Base-by-base conservation (phyloP, 2,797 vertebrate species). In the Salmo trutta region DNA sequence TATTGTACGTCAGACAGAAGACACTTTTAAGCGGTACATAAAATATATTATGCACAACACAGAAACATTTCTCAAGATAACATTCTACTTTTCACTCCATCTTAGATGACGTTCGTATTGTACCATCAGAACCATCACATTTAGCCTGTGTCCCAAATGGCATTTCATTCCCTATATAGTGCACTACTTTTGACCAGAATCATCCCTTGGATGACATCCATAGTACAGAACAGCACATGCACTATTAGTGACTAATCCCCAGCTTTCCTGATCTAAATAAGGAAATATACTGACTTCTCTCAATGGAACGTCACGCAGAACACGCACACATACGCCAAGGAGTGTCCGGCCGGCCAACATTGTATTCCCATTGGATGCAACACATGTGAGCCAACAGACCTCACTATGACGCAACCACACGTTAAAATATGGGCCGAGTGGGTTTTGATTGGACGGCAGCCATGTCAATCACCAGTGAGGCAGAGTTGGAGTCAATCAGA, bases 241-340 rank as follows among this genome's bases (percentile, higher is more conserved):
- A 47, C 41, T 47, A 47, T 47, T 6, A 19, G 53, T 73, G 51
- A 54, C 71, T 56, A 82, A 64, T 82, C 73, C 65, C 74, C 72
- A 73, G 82, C 80, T 76, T 86, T 81, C 73, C 77, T 80, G 91
- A 89, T 29, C 91, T 88, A 92, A 90, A 91, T 90, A 90, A 89
- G 91, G 91, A 64, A 64, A 21, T 64, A 64, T 24, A 21, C 10
- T 64, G 21, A 64, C 59, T 64, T 64, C 59, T 64, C 21, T 64
- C 21, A 3, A 21, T 14, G 10, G 2, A 24, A 86, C 85, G 17
- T 31, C 79, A 84, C 84, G 87, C 76, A 74, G 6, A 74, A 59
- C 21, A 56, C 8, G 47, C 19, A 70, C 68, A 17, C 14, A 67
- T 14, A 33, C 2, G 31, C 31, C 65, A 67, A 29, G 47, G 70